These are phyloP conservation scores for Tympanoctomys barrerae DNA, from an alignment of 2,797 vertebrate species.

Conservation along the genomic window DNA sequence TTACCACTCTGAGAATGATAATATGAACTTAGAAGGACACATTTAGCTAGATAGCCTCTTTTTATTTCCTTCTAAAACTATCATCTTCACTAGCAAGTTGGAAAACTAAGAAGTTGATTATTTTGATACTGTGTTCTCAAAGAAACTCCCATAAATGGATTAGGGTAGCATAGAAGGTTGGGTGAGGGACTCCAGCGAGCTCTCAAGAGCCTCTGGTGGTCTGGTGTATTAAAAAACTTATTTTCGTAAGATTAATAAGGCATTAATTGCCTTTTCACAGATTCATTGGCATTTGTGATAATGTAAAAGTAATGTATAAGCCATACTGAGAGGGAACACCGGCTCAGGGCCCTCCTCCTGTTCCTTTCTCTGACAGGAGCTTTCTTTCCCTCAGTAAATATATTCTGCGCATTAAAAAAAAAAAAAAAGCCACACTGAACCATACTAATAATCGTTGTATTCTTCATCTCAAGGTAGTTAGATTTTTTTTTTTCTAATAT, in stretches of 20 bases:
- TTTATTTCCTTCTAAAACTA: slow-evolving; percentile 25
- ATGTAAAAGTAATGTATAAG: background rate
- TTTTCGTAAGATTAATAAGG: background rate
- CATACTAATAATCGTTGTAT: background rate
- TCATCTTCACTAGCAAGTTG: background rate
- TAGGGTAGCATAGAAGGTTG: background rate
- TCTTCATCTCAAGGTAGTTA: background rate
- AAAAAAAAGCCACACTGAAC: background rate
- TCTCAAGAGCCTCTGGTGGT: background rate
- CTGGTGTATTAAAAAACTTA: background rate
- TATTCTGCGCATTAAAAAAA: too few relatives aligned
- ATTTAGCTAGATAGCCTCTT: background rate
- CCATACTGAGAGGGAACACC: too few relatives aligned
- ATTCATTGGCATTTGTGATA: background rate
- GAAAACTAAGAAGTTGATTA: slow-evolving; percentile 52
- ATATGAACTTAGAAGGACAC: background rate
- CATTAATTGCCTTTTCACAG: background rate
- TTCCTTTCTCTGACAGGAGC: too few relatives aligned
- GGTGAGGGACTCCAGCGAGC: background rate
- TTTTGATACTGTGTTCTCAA: background rate
- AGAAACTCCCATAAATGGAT: background rate
- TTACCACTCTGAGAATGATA: background rate
- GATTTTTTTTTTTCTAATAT: too few relatives aligned
- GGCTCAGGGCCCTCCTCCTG: too few relatives aligned
- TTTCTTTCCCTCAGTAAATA: too few relatives aligned